Percentiles rank a stretch among this genome's conserved stretches.
Conservation (phyloP, 2,113 vertebrate genomes). For the Pomatorhinus ruficollis region DNA sequence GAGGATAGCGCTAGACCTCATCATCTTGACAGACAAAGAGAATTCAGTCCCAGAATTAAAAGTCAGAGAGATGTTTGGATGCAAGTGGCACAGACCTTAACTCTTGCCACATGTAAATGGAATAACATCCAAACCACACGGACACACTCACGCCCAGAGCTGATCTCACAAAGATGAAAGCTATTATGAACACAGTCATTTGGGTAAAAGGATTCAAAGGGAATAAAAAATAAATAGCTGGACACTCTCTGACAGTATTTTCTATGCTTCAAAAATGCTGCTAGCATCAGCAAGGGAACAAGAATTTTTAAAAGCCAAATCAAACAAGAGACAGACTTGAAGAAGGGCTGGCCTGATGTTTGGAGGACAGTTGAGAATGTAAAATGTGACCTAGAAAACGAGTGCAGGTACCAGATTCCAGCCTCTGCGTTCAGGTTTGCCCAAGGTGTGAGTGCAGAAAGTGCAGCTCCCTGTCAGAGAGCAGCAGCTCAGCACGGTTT, state of each 20-base stretch:
- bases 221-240: background rate
- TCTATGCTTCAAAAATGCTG: background rate
- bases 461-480: background rate
- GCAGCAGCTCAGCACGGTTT: background rate
- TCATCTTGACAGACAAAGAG: conserved; percentile 10
- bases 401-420: background rate
- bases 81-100: background rate
- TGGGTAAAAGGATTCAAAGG: background rate
- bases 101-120: background rate
- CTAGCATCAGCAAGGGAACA: background rate
- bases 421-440: background rate
- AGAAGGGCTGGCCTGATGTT: background rate
- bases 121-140: background rate
- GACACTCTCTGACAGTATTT: background rate
- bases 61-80: conserved; percentile 1
- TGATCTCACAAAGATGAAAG: conserved; percentile 1
- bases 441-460: background rate
- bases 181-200: background rate
- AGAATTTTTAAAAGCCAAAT: background rate
- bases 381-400: background rate
- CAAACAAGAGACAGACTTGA: background rate
- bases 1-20: background rate
- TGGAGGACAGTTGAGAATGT: background rate
- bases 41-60: background rate
- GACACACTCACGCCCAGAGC: background rate